Base-by-base conservation (phyloP, 1,140 invertebrate genomes). In the Coenobita brevimanus region DNA sequence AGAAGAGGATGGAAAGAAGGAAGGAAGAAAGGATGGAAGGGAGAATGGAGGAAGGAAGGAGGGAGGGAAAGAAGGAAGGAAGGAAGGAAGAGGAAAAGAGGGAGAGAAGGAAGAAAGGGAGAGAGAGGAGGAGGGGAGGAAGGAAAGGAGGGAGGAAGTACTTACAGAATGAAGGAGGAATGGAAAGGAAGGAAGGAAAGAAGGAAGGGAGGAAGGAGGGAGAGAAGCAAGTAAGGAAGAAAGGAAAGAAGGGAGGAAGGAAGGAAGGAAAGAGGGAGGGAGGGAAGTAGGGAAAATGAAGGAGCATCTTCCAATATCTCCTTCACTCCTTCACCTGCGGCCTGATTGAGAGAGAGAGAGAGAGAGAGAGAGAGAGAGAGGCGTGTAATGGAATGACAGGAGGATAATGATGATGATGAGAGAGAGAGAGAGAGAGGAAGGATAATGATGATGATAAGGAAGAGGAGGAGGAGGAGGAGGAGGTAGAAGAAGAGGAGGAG, bases 321-420 rank as follows among this genome's bases (percentile, higher is more conserved):
- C n/a, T n/a, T n/a, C n/a, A n/a, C n/a, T n/a, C n/a, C n/a, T n/a
- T n/a, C n/a, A n/a, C n/a, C n/a, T n/a, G n/a, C n/a, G n/a, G n/a
- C n/a, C n/a, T n/a, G 67, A 71, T n/a, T 27, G 50, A 57, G 50
- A 57, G 50, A 57, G 67, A 71, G 67, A 71, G 67, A 71, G 2
- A 71, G 67, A 33, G n/a, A 71, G 30, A 8, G 30, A 30, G 21
- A 24, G 21, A 62, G 57, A 62, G 21, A 62, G 17, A 62, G 27
- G 57, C n/a, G n/a, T n/a, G n/a, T n/a, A n/a, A n/a, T n/a, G n/a
- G n/a, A n/a, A n/a, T n/a, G n/a, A n/a, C n/a, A n/a, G n/a, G n/a
- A n/a, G n/a, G n/a, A n/a, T n/a, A n/a, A n/a, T n/a, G n/a, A n/a
- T n/a, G n/a, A n/a, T n/a, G n/a, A n/a, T n/a, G n/a, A n/a, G n/a